phyloP scores from a whole-genome alignment of 2,797 vertebrate genomes.

The Macropus fuliginosus region DNA sequence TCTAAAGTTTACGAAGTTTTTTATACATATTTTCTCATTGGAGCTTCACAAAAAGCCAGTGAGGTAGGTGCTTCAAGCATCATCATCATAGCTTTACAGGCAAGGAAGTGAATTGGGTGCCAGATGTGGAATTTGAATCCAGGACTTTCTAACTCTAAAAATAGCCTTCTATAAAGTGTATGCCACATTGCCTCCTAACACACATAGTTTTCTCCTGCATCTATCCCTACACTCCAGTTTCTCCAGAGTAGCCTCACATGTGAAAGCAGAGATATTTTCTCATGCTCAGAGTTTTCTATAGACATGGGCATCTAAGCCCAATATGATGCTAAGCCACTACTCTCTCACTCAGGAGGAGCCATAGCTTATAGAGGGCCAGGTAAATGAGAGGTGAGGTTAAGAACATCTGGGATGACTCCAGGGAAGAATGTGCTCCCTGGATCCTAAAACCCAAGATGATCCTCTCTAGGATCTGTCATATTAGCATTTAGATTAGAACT shows the following conservation, averaged over 20 bases:
- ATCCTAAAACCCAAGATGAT: conserved; percentile 20
- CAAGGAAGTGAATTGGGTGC: neutral
- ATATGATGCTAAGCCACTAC: neutral
- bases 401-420: neutral
- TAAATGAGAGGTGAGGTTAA: neutral
- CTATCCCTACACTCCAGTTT: neutral
- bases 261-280: neutral
- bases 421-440: neutral
- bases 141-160: neutral
- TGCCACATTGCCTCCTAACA: neutral
- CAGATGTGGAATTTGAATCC: neutral
- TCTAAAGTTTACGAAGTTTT: neutral
- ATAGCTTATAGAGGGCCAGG: neutral
- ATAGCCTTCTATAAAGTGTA: neutral
- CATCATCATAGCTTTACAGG: neutral
- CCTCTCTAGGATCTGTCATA: conserved; percentile 30
- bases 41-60: neutral
- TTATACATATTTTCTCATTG: neutral
- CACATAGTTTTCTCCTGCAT: neutral
- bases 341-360: neutral
- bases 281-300: neutral
- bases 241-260: neutral
- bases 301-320: neutral
- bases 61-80: neutral
- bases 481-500: conserved; percentile 10